A percentile compares a stretch with the other conserved stretches of the same genome.
Evolutionary conservation across 1,140 invertebrate genomes (phyloP).

Genomic region (Megalopta genalis): DNA sequence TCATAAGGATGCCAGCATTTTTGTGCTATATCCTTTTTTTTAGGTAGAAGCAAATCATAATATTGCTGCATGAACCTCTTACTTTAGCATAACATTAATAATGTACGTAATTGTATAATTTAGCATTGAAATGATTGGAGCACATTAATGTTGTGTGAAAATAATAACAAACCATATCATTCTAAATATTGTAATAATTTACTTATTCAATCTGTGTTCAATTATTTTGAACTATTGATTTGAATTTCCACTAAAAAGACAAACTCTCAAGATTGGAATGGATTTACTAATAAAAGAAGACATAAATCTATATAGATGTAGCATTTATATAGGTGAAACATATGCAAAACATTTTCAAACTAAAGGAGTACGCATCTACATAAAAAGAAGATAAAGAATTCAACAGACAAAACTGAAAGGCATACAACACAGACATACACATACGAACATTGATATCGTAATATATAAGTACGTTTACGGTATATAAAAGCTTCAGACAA

Average conservation of each 20-base stretch:
- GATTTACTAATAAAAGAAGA: not conserved
- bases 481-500: conserved; percentile 4
- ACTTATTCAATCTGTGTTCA: not conserved
- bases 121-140: not conserved
- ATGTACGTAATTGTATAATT: not conserved
- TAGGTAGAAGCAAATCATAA: not conserved
- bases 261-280: not conserved
- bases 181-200: not conserved
- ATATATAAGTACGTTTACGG: conserved; percentile 1
- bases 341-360: not conserved
- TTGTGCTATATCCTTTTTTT: not conserved
- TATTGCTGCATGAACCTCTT: not conserved
- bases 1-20: conserved; percentile 48
- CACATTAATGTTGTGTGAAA: not conserved
- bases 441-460: not conserved
- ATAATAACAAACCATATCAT: not conserved
- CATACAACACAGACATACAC: not conserved
- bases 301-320: not conserved
- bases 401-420: not conserved
- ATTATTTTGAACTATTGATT: not conserved
- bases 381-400: not conserved
- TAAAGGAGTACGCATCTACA: not conserved
- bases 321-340: not conserved
- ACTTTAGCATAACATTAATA: conserved; percentile 5
- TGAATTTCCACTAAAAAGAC: not conserved